phyloP scores from a whole-genome alignment of 2,797 vertebrate species.

The Microchirus variegatus region DNA sequence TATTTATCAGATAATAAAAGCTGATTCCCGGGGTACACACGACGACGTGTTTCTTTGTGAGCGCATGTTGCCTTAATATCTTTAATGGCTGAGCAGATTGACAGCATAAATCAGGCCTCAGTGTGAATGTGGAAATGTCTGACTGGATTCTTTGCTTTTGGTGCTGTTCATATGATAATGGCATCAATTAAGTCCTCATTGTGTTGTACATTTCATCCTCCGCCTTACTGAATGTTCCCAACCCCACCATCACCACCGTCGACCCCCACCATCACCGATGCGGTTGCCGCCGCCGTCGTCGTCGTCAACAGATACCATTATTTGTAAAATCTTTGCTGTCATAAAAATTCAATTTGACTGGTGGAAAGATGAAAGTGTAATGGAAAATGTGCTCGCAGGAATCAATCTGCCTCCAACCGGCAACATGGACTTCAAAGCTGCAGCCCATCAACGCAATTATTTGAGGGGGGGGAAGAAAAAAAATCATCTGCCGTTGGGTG shows the following conservation, averaged over 20 bases:
- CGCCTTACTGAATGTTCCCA: constrained; percentile 28
- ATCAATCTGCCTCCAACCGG: constrained; percentile 64
- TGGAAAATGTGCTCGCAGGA: constrained; percentile 65
- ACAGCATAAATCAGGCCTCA: constrained; percentile 66
- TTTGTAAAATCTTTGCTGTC: constrained; percentile 45
- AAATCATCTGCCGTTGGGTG: constrained; percentile 8
- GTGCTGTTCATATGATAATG: constrained; percentile 65
- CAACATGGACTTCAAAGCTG: constrained; percentile 67
- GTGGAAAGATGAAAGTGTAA: constrained; percentile 68
- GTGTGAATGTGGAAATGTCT: constrained; percentile 55
- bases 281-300: neutral
- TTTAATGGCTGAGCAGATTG: constrained; percentile 64
- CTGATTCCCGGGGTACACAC: constrained; percentile 42
- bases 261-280: too few species aligned
- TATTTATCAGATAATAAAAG: constrained; percentile 62
- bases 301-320: constrained; percentile 29
- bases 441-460: constrained; percentile 53
- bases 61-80: constrained; percentile 44
- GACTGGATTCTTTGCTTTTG: constrained; percentile 66
- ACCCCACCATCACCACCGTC: neutral
- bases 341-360: constrained; percentile 61
- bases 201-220: constrained; percentile 47
- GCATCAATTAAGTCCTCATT: constrained; percentile 63
- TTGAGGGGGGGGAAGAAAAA: constrained; percentile 24
- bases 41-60: constrained; percentile 55